Evolutionary conservation across 2,888 invertebrate genomes (phyloP).

Genomic region (Cataglyphis altisquamis): DNA sequence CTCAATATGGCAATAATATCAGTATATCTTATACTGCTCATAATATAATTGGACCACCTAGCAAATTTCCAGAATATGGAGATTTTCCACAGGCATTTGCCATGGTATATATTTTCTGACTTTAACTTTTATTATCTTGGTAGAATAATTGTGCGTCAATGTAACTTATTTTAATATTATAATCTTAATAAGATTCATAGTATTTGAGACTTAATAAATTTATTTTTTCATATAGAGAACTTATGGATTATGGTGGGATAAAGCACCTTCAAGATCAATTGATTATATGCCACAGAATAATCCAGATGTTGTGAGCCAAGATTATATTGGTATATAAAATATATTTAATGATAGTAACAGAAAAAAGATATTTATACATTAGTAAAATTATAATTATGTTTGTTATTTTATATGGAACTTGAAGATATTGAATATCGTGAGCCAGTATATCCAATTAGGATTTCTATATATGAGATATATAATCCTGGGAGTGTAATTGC

Average conservation of each 20-base stretch:
- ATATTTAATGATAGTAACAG: conserved; percentile 11
- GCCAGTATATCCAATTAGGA: conserved; percentile 90
- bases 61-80: conserved; percentile 95
- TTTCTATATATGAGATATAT: conserved; percentile 94
- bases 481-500: conserved; percentile 94
- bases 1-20: conserved; percentile 95
- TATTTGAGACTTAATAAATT: neutral
- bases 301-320: conserved; percentile 90
- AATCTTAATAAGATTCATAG: neutral
- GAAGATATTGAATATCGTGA: conserved; percentile 90
- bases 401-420: conserved; percentile 27
- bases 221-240: conserved; percentile 89
- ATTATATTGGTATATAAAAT: conserved; percentile 91
- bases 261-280: conserved; percentile 90
- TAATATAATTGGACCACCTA: conserved; percentile 94
- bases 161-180: neutral
- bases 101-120: conserved; percentile 89
- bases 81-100: conserved; percentile 97
- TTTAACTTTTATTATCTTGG: neutral
- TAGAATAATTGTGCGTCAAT: neutral
- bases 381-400: neutral
- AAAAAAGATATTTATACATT: neutral
- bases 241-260: conserved; percentile 95
- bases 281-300: conserved; percentile 93
- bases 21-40: conserved; percentile 96